Evolutionary conservation across 2,888 invertebrate species (phyloP), one percentile per base, ranked within the genome.

Genomic region (Podotricha telesiphe): DNA sequence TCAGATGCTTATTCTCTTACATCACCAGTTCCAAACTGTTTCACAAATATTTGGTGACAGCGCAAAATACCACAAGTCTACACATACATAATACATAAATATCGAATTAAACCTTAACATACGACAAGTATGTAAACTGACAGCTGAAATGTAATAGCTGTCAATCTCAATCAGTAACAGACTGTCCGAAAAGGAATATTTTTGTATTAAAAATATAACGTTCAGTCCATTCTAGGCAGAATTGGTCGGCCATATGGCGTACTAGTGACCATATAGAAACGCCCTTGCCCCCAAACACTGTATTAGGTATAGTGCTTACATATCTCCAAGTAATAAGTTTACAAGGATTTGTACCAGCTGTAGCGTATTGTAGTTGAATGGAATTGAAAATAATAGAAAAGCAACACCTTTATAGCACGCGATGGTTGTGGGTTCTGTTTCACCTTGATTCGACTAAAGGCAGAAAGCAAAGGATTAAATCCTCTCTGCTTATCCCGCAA

Each of bases 251-350:
- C 75, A 75, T 75, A 73, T 76, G 75, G 70, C 70, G 70, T 19
- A 67, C 69, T 70, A 71, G 71, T 51, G 62, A 58, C 74, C 77
- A 70, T 72, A 73, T 74, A 65, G 59, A 69, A 72, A 77, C 76
- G 78, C 79, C 79, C 79, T 78, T 77, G 79, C 58, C 76, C 79
- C 73, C 74, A 67, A 58, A 64, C 64, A 72, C 75, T 73, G 55
- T 75, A 75, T 68, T 74, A 67, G 75, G 75, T n/a, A 15, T 19
- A 3, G 47, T 48, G 37, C 65, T 69, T 48, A 51, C 59, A 71
- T 68, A 50, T 65, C 20, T 68, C 37, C 20, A 65, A 59, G 56
- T 22, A 19, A 17, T 37, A 37, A 42, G 58, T 47, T 56, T n/a
- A 42, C 69, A 72, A 73, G 72, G 73, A 72, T 72, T 61, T 69